Conservation (phyloP, 2,113 vertebrate genomes). For the Lagopus muta region DNA sequence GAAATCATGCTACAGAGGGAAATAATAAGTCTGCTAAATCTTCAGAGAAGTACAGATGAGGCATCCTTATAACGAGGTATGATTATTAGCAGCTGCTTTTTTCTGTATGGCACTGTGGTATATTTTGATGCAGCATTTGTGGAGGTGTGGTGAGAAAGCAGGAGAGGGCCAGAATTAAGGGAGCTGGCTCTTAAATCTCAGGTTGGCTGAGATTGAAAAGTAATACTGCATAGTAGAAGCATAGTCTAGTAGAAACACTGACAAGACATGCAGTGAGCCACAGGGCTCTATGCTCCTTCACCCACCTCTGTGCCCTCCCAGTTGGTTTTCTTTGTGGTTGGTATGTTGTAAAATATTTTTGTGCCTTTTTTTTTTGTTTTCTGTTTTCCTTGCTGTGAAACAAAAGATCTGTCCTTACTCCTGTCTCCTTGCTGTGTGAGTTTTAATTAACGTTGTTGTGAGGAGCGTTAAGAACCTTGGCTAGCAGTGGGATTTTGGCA, state of each 20-base stretch:
- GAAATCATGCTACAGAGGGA: conserved; percentile 35
- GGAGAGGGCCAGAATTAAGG: background rate
- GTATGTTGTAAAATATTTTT: background rate
- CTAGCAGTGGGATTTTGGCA: conserved; percentile 28
- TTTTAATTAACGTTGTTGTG: conserved; percentile 55
- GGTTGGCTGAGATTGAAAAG: too few species aligned
- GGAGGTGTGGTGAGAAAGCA: conserved; percentile 18
- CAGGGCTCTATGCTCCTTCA: background rate
- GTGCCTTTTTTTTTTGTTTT: background rate
- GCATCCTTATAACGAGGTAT: background rate
- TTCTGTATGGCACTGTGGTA: background rate
- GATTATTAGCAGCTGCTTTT: conserved; percentile 57
- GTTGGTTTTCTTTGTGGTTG: background rate
- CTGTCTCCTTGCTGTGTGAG: conserved; percentile 4
- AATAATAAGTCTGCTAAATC: conserved; percentile 31
- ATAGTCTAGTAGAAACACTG: background rate
- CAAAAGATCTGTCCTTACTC: background rate
- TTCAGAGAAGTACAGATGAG: conserved; percentile 5
- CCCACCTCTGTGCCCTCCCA: background rate
- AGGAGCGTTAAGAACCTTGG: conserved; percentile 6
- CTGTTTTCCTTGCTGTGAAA: conserved; percentile 11
- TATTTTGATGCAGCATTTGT: background rate
- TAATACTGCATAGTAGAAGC: background rate
- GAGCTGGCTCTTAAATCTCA: background rate
- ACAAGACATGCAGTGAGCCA: background rate